Base-by-base conservation (phyloP, 2,888 invertebrate genomes). In the Eudasyphora cyanicolor region DNA sequence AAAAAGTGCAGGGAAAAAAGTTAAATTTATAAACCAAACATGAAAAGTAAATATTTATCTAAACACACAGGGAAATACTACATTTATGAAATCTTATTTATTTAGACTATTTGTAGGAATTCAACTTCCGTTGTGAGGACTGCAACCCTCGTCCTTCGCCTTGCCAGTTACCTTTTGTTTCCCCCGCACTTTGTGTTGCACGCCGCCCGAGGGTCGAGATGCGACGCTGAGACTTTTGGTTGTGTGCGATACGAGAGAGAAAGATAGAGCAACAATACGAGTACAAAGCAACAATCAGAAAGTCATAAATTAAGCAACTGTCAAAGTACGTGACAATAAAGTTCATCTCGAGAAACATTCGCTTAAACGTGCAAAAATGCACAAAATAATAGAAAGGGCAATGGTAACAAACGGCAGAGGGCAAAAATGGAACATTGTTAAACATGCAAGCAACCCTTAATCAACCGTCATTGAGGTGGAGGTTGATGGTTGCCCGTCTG, bases 271-370 rank as follows among this genome's bases (percentile, higher is more conserved):
- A n/a, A n/a, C n/a, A 4, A 45, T 2, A 21, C 60, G 60, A 60
- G n/a, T 60, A 60, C 67, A 67, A 67, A 67, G 67, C 67, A 79
- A 81, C 81, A 84, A 84, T 84, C 81, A 84, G 76, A 81, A 81
- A 84, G 78, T 84, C 84, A 84, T 84, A 84, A 84, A 84, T 84
- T 81, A 84, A 76, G 76, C 78, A 84, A 84, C 84, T 84, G 84
- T 81, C 84, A 81, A 84, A 79, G 81, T 84, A 84, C 84, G 84
- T 84, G 84, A 84, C 81, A 84, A 81, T 81, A 84, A 84, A 84
- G 84, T 84, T 84, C 51, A 81, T 76, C 76, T 79, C 60, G 54
- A 21, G n/a, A 1, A 57, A 81, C 57, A 57, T 60, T 74, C 17
- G 45, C 73, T 64, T 64, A 79, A 81, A 84, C 84, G 84, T 84